Conservation (phyloP, 2,113 vertebrate species). For the Paracanthobrama guichenoti region DNA sequence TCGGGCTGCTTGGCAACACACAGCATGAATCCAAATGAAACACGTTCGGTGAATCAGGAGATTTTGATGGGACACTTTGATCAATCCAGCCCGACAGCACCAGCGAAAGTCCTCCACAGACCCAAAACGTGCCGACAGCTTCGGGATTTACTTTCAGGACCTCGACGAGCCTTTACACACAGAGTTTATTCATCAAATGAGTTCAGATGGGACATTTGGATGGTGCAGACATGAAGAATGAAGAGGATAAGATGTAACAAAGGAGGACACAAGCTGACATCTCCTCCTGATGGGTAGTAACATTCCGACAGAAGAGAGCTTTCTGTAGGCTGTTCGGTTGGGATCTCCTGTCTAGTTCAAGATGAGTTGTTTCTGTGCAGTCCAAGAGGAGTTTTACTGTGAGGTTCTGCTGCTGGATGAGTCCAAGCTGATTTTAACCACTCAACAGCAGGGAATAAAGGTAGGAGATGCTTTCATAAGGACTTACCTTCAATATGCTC, state of each 20-base stretch:
- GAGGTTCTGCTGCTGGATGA: conserved; percentile 90
- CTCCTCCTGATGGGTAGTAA: neutral
- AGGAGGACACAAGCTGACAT: neutral
- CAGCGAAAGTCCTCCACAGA: neutral
- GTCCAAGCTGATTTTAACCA: conserved; percentile 82
- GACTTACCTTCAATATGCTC: neutral
- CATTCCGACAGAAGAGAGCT: neutral
- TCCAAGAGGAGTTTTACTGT: conserved; percentile 89
- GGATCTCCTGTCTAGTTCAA: conserved; percentile 32
- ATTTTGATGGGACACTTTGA: neutral
- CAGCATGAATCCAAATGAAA: conserved; percentile 15
- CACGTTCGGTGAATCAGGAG: neutral
- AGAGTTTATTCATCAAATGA: neutral
- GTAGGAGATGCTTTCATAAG: conserved; percentile 63
- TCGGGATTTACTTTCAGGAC: neutral
- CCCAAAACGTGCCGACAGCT: neutral
- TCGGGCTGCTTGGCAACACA: conserved; percentile 48
- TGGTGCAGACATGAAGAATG: neutral
- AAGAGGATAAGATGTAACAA: neutral
- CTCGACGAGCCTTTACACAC: neutral
- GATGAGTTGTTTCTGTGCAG: conserved; percentile 88
- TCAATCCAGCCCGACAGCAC: neutral
- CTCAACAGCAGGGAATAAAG: conserved; percentile 86
- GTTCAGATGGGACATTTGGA: conserved; percentile 8
- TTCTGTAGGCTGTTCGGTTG: neutral